Base-by-base conservation (phyloP, 2,797 vertebrate genomes). In the Synanceia verrucosa region DNA sequence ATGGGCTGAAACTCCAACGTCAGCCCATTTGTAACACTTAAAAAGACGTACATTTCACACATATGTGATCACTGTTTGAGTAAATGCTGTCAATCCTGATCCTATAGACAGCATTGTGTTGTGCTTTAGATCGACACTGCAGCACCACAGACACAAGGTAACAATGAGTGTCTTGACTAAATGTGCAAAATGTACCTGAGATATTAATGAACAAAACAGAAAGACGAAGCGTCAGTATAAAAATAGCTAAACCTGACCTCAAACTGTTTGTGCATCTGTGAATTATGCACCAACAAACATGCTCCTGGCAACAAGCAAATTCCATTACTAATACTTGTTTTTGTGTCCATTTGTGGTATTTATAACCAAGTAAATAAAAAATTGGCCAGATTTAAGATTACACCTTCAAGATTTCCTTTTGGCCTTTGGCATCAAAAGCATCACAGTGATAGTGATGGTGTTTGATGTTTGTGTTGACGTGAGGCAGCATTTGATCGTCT, bases 401-500 rank as follows among this genome's bases (percentile, higher is more conserved):
- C 36, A 31, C 51, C 56, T 70, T 78, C 4, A 64, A 63, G 51
- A 47, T 73, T 67, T 57, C 10, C 10, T 56, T 19, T 41, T 65
- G 29, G 65, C 67, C 50, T 73, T 70, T 61, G 47, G 55, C 67
- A 77, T 83, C 65, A 76, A 65, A 86, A 23, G 31, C 61, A 36
- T 65, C 55, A 28, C 21, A 44, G 24, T 33, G 46, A 60, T 39
- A 48, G 41, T 50, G 58, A 74, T n/a, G 19, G 28, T 33, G 67
- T 81, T 60, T 81, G 72, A 85, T 56, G 62, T 82, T 83, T 82
- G 34, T 62, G 62, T 63, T 78, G 68, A 66, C 50, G 64, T 12
- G 41, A 73, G 74, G 12, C 44, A 33, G 34, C 34, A 48, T 87
- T 89, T 89, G 73, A 86, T 91, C 83, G 67, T 66, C 41, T 53